Evolutionary conservation across 1,140 invertebrate genomes (phyloP), one percentile per base, ranked within the genome.

Genomic region (Wiebesia pumilae): DNA sequence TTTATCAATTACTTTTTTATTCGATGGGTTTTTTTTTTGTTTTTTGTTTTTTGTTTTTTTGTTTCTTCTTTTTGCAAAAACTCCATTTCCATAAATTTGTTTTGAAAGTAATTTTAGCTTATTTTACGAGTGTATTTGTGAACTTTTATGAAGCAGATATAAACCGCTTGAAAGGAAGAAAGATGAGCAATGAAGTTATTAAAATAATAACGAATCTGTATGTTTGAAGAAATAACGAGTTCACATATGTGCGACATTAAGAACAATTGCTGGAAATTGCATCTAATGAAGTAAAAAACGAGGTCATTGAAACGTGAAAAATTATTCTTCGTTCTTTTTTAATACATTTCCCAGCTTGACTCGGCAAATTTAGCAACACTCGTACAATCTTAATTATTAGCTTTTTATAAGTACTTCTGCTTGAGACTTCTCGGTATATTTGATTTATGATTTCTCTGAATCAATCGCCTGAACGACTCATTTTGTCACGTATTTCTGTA

Each of bases 231-330:
- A 35, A 54, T 35, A 71, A 71, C 67, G 21, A 51, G 43, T 54
- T 71, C 43, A 67, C 65, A 24, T 54, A 71, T 83, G 54, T 54
- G 35, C 51, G 67, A 81, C 69, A 81, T 86, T 47, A 77, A 65
- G 69, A 73, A 33, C 78, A 81, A 81, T 86, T 86, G 84, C 71
- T 65, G 71, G 65, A 86, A 85, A 81, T 86, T 81, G 79, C 85
- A 51, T 67, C 35, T 67, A 86, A 86, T 78, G 58, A 86, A 81
- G 85, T 24, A 73, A 47, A 33, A 54, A 69, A 78, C 54, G 80
- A 83, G 80, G 85, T 69, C 73, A 65, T 51, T 43, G 30, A 24
- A 73, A 65, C 67, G 77, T 69, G 43, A 81, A 85, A 80, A 80
- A 58, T 81, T 62, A 54, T 27, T 43, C 10, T 67, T 67, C 62